Conservation (phyloP, 2,888 invertebrate species). For the Pristionchus mayeri region DNA sequence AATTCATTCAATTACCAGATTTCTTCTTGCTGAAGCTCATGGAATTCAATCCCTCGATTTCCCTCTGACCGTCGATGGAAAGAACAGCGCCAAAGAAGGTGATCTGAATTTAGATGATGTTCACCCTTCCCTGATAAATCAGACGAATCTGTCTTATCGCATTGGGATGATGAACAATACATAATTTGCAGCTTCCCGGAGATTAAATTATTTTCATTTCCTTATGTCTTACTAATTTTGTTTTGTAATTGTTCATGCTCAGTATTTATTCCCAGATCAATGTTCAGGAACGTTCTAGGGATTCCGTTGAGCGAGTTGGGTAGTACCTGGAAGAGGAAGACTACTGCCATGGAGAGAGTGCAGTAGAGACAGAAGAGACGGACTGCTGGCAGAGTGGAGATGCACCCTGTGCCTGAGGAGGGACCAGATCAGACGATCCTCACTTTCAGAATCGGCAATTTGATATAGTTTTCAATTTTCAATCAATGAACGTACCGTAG, state of each 20-base stretch:
- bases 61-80: not conserved
- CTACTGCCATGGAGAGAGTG: slow-evolving; percentile 40
- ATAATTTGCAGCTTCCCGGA: too few species aligned
- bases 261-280: too few species aligned
- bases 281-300: too few species aligned
- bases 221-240: too few species aligned
- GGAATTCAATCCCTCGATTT: not conserved
- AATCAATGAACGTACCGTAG: not conserved
- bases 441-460: not conserved
- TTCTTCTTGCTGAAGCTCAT: not conserved
- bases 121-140: too few species aligned
- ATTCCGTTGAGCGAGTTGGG: too few species aligned
- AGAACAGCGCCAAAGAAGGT: slow-evolving; percentile 38
- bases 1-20: not conserved
- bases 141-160: too few species aligned
- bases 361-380: slow-evolving; percentile 46
- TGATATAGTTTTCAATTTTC: not conserved
- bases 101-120: not conserved
- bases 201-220: too few species aligned
- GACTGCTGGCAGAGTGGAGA: slow-evolving; percentile 45
- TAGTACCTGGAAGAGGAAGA: slow-evolving; percentile 48
- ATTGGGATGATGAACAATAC: too few species aligned
- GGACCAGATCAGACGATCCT: not conserved
- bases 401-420: slow-evolving; percentile 20
- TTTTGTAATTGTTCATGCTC: too few species aligned